Evolutionary conservation across 2,797 vertebrate genomes (phyloP).

Genomic region (Gila robusta): DNA sequence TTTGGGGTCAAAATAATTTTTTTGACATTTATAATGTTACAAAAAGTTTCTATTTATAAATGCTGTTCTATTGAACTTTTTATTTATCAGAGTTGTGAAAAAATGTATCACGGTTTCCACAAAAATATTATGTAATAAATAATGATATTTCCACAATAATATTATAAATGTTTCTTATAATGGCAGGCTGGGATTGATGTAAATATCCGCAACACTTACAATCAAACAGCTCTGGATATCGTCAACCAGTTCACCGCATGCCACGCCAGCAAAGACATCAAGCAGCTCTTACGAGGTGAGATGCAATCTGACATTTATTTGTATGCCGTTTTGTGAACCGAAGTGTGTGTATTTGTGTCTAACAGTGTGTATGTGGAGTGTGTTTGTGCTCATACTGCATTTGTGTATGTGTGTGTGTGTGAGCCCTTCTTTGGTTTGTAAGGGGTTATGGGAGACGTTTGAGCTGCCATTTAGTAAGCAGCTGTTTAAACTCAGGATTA

Average conservation of each 20-base stretch:
- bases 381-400: background rate
- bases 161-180: background rate
- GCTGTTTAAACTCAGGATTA: slow-evolving; percentile 58
- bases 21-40: background rate
- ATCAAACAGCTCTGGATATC: slow-evolving; percentile 95
- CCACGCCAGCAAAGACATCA: slow-evolving; percentile 95
- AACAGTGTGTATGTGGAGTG: slow-evolving; percentile 17
- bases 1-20: no score
- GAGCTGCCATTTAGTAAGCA: slow-evolving; percentile 52
- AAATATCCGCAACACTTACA: slow-evolving; percentile 94
- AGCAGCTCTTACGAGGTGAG: slow-evolving; percentile 92
- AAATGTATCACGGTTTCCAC: no score
- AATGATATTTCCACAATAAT: no score
- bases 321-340: background rate
- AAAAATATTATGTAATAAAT: no score
- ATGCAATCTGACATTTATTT: background rate
- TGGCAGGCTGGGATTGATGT: slow-evolving; percentile 89
- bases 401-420: background rate
- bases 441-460: slow-evolving; percentile 18
- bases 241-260: slow-evolving; percentile 98
- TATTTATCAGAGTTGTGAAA: no score
- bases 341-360: background rate
- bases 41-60: no score
- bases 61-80: no score
- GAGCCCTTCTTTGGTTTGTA: slow-evolving; percentile 8